Percentiles rank a stretch among this genome's conserved stretches.
Conservation (phyloP, 2,797 vertebrate genomes). For the Alectoris magna region DNA sequence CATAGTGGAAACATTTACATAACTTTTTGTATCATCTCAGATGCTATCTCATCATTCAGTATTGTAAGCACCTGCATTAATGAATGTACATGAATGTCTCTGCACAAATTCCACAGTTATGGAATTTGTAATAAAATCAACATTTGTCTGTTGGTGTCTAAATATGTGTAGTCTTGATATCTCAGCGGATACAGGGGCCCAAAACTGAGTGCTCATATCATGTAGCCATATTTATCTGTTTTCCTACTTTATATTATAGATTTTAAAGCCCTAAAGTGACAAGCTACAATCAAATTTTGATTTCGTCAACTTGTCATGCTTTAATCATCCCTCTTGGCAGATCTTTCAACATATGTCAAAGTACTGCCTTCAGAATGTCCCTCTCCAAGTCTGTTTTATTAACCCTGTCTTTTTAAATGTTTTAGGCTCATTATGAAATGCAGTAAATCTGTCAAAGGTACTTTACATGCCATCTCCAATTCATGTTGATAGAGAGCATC, state of each 20-base stretch:
- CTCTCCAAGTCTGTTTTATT: slow-evolving; percentile 58
- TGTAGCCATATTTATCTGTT: slow-evolving; percentile 21
- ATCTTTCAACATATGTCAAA: slow-evolving; percentile 55
- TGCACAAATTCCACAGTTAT: neutral
- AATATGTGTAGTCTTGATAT: neutral
- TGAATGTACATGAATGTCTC: neutral
- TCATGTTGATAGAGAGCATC: slow-evolving; percentile 32
- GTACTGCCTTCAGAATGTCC: slow-evolving; percentile 34
- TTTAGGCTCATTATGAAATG: slow-evolving; percentile 45
- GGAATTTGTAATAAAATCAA: no score
- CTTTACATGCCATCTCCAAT: slow-evolving; percentile 25
- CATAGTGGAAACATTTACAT: neutral
- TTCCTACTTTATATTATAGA: slow-evolving; percentile 36
- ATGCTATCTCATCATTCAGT: neutral
- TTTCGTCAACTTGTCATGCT: slow-evolving; percentile 64
- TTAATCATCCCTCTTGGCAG: slow-evolving; percentile 67
- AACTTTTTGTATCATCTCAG: neutral
- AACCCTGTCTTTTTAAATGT: slow-evolving; percentile 67
- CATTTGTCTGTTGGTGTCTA: neutral
- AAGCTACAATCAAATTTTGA: slow-evolving; percentile 65
- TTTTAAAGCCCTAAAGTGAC: slow-evolving; percentile 52
- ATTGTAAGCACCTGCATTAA: neutral
- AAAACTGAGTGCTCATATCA: neutral
- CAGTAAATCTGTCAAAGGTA: slow-evolving; percentile 32
- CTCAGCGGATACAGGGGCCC: neutral